Evolutionary conservation across 2,888 invertebrate species (phyloP), one percentile per base, ranked within the genome.

Genomic region (Chironomus tentans): DNA sequence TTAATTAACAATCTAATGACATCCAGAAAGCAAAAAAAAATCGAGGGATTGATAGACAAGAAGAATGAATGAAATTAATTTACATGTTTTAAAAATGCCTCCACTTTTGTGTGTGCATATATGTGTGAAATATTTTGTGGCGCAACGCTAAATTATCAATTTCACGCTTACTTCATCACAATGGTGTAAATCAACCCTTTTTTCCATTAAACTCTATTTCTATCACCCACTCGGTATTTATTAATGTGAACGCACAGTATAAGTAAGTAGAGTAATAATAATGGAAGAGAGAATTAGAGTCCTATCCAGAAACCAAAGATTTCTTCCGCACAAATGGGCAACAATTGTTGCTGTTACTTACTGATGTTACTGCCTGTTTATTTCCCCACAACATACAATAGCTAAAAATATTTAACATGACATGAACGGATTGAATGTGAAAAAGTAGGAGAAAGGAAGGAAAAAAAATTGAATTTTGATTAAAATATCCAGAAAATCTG

Each of bases 281-380:
- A 38, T 38, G 10, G 24, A 24, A 24, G 22, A 65, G 65, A 24
- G 65, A 65, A 65, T 65, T 65, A 65, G 24, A 65, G 65, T 65
- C 65, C 65, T 24, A 68, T 74, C 22, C 74, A 46, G 48, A 62
- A 74, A 47, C 74, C 62, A 65, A 65, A 24, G 65, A 74, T 74
- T 74, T 74, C 74, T 74, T 74, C 74, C 74, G 68, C 74, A 74
- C 24, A 74, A 74, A 68, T 74, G 74, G 74, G 74, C 74, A 74
- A 68, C 74, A 74, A 74, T 74, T 74, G 74, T 68, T 74, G 70
- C 70, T 70, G 69, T n/a, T 70, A 38, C 72, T 24, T 72, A 38
- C 24, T 46, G 13, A 7, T 50, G 22, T 61, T 50, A 48, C 61
- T 50, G 38, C 50, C 22, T 24, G 47, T 65, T 38, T 15, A 13